Percentiles rank a stretch among this genome's conserved stretches.
Evolutionary conservation across 1,140 invertebrate genomes (phyloP).

Genomic region (Drosophila ananassae): DNA sequence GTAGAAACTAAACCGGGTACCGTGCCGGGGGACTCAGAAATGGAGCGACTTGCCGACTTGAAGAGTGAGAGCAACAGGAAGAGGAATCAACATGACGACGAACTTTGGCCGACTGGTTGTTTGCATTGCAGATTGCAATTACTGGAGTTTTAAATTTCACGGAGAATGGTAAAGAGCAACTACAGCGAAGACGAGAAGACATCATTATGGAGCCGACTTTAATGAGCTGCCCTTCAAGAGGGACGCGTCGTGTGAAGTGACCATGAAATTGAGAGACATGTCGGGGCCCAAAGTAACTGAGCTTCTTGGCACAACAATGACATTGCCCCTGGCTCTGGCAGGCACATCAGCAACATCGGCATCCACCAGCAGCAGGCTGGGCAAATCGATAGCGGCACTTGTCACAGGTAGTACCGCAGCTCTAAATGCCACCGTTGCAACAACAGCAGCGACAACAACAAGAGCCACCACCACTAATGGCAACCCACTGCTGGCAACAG

Average conservation of each 20-base stretch:
- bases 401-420: slow-evolving; percentile 42
- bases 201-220: slow-evolving; percentile 20
- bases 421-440: slow-evolving; percentile 28
- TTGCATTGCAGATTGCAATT: slow-evolving; percentile 79
- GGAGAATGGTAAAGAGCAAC: slow-evolving; percentile 22
- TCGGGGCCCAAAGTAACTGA: slow-evolving; percentile 38
- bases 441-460: slow-evolving; percentile 33
- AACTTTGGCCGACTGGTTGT: slow-evolving; percentile 45
- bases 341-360: slow-evolving; percentile 9
- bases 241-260: slow-evolving; percentile 18
- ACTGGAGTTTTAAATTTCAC: slow-evolving; percentile 55
- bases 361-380: slow-evolving; percentile 37
- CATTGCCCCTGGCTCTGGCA: slow-evolving; percentile 36
- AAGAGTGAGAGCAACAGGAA: slow-evolving; percentile 17
- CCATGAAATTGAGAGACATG: slow-evolving; percentile 56
- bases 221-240: slow-evolving; percentile 37
- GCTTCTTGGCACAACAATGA: slow-evolving; percentile 38
- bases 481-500: slow-evolving; percentile 12
- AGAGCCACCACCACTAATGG: background rate
- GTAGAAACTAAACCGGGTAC: slow-evolving; percentile 14
- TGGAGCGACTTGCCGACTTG: slow-evolving; percentile 29
- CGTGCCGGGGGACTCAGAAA: slow-evolving; percentile 16
- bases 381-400: slow-evolving; percentile 59
- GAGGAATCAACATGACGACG: slow-evolving; percentile 16
- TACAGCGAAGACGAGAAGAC: slow-evolving; percentile 5